These are phyloP conservation scores for Sicus ferrugineus DNA, from an alignment of 2,888 invertebrate species.

Conservation along the genomic window DNA sequence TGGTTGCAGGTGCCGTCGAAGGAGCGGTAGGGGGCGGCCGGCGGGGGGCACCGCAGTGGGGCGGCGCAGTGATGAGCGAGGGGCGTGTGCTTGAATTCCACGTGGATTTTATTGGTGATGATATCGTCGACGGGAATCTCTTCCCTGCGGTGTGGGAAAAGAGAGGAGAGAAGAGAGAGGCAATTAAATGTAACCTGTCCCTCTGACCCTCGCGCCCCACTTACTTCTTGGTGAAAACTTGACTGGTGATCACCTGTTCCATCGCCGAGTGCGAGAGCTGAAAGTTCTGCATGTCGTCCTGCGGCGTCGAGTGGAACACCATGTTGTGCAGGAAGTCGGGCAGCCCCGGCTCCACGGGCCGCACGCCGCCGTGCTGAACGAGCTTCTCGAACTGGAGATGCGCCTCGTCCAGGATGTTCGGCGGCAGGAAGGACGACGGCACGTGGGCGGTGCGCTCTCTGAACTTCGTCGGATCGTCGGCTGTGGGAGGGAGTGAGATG, in stretches of 20 bases:
- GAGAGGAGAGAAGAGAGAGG: not conserved
- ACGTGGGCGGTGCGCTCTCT: not conserved
- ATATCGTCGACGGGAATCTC: slow-evolving; percentile 59
- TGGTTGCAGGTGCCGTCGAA: slow-evolving; percentile 89
- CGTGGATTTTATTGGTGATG: slow-evolving; percentile 60
- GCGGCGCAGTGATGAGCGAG: slow-evolving; percentile 58
- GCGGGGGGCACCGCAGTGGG: slow-evolving; percentile 64
- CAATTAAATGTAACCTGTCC: no score
- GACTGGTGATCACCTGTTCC: slow-evolving; percentile 67
- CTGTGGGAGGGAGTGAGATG: slow-evolving; percentile 2
- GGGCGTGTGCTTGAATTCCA: slow-evolving; percentile 54
- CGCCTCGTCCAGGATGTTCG: slow-evolving; percentile 54
- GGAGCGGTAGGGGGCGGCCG: slow-evolving; percentile 70
- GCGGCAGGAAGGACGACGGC: slow-evolving; percentile 43
- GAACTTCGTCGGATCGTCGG: not conserved
- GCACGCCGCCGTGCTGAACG: slow-evolving; percentile 57
- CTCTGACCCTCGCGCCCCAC: not conserved
- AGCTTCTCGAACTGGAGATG: slow-evolving; percentile 61
- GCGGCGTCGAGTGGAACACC: slow-evolving; percentile 57
- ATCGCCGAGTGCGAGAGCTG: slow-evolving; percentile 65
- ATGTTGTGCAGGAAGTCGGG: slow-evolving; percentile 62
- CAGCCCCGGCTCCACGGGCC: slow-evolving; percentile 58
- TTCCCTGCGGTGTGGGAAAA: slow-evolving; percentile 45
- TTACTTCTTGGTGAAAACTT: slow-evolving; percentile 66
- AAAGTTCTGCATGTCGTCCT: slow-evolving; percentile 63